These are phyloP conservation scores for Trichosurus vulpecula DNA, from an alignment of 2,797 vertebrate genomes.

Conservation along the genomic window DNA sequence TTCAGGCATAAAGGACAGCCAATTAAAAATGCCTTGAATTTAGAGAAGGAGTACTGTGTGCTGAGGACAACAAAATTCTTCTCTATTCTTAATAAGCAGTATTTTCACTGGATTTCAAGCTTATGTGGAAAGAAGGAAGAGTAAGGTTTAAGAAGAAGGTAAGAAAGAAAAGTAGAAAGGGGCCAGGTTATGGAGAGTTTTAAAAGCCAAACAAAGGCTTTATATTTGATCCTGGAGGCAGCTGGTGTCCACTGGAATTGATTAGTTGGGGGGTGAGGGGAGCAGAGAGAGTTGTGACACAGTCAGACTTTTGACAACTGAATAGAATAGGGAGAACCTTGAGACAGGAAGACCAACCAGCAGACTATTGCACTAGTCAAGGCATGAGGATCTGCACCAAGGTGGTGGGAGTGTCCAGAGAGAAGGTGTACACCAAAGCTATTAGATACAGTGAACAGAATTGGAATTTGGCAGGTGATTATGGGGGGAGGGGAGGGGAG, in stretches of 20 bases:
- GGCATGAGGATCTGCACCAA: background rate
- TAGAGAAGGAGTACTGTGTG: background rate
- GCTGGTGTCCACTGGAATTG: too few species aligned
- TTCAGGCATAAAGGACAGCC: background rate
- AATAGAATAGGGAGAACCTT: background rate
- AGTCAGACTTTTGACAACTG: background rate
- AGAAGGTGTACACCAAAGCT: background rate
- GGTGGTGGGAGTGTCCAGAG: background rate
- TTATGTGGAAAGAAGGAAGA: background rate
- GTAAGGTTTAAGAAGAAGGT: background rate
- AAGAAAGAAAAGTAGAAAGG: background rate
- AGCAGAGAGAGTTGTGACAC: background rate
- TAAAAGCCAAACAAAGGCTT: background rate
- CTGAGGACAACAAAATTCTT: too few species aligned
- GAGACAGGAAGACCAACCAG: background rate
- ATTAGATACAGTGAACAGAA: background rate
- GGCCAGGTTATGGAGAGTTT: background rate
- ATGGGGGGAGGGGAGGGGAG: fast-evolving
- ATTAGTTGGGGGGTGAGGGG: background rate
- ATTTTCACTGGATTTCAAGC: background rate
- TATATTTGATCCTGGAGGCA: background rate
- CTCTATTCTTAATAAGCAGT: too few species aligned
- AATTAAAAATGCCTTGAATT: background rate
- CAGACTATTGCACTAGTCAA: background rate
- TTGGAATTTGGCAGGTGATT: background rate